A percentile compares a stretch with the other conserved stretches of the same genome.
These are phyloP conservation scores for Diploptera punctata DNA, from an alignment of 2,888 invertebrate genomes.

Conservation along the genomic window DNA sequence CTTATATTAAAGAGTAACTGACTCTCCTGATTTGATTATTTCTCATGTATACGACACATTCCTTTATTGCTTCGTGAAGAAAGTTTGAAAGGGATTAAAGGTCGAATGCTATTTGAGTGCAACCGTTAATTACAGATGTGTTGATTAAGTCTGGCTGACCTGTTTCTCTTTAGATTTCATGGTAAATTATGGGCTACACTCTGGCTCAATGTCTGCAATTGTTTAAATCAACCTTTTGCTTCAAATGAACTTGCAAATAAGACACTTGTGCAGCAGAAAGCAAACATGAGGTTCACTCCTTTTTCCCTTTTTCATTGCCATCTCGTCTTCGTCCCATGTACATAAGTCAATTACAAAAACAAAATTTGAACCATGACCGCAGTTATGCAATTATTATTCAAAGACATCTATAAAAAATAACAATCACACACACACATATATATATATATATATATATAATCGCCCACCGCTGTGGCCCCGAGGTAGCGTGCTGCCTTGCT, in stretches of 20 bases:
- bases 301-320: too few species aligned
- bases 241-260: not conserved
- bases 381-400: too few species aligned
- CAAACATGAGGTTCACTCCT: not conserved
- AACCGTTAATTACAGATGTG: not conserved
- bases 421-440: too few species aligned
- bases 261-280: not conserved
- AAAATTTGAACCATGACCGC: too few species aligned
- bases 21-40: too few species aligned
- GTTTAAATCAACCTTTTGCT: not conserved
- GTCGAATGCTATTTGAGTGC: conserved; percentile 7
- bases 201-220: not conserved
- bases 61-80: not conserved
- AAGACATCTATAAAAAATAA: too few species aligned
- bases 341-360: too few species aligned
- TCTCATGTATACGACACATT: not conserved
- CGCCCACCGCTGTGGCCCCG: too few species aligned
- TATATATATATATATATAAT: too few species aligned
- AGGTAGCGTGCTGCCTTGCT: too few species aligned
- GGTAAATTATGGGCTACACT: not conserved
- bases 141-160: not conserved
- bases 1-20: too few species aligned
- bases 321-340: too few species aligned
- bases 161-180: not conserved
- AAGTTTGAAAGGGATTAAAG: not conserved